Conservation (phyloP, 1,140 invertebrate species). For the Atta cephalotes region DNA sequence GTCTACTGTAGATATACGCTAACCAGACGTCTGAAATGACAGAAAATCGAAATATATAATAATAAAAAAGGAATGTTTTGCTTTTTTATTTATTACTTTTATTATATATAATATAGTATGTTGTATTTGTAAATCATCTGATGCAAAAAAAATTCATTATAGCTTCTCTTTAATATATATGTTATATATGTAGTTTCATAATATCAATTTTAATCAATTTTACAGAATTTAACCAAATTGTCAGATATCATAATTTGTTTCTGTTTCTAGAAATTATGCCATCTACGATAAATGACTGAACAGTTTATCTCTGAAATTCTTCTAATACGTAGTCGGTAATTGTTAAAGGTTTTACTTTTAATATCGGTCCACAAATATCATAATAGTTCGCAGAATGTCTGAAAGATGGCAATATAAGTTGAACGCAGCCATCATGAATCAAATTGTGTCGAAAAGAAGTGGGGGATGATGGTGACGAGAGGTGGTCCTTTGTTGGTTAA, state of each 20-base stretch:
- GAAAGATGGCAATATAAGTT: conserved; percentile 72
- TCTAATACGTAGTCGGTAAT: conserved; percentile 38
- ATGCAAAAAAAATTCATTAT: background rate
- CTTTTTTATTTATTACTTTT: conserved; percentile 14
- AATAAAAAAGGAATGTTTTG: background rate
- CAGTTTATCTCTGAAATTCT: background rate
- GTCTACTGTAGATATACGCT: conserved; percentile 22
- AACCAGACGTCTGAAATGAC: background rate
- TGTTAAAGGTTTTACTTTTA: background rate
- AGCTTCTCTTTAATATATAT: background rate
- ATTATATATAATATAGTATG: background rate
- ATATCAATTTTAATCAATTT: background rate
- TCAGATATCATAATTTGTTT: background rate
- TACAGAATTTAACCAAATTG: background rate
- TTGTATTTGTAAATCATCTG: background rate
- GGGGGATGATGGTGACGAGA: conserved; percentile 72
- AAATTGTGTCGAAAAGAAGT: conserved; percentile 70
- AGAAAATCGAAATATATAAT: background rate
- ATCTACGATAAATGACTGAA: conserved; percentile 57
- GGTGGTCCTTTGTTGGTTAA: conserved; percentile 76
- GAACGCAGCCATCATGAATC: conserved; percentile 81
- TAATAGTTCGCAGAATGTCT: conserved; percentile 12
- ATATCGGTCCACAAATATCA: conserved; percentile 1
- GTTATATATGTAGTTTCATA: background rate
- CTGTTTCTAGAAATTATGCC: conserved; percentile 52